These are phyloP conservation scores for Eubasilissa regina DNA, from an alignment of 1,140 invertebrate genomes.

Conservation along the genomic window DNA sequence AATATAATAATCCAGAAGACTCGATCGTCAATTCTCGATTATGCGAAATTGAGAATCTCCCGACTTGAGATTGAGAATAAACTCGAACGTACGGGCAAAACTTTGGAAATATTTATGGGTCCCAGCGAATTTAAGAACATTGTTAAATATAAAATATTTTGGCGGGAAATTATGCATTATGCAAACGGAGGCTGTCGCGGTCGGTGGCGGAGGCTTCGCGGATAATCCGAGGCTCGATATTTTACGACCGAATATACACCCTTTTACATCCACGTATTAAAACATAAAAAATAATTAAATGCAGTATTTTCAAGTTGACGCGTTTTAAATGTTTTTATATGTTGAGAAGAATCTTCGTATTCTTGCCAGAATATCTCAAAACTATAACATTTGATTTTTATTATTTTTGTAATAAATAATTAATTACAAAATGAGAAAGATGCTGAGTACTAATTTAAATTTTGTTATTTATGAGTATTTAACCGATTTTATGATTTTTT, in stretches of 20 bases:
- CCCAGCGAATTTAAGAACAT: not conserved
- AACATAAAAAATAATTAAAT: not conserved
- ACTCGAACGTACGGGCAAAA: not conserved
- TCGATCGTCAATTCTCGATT: slow-evolving; percentile 27
- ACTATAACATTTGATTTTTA: too few species aligned
- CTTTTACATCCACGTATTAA: not conserved
- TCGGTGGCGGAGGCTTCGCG: not conserved
- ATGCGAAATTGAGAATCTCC: slow-evolving; percentile 23
- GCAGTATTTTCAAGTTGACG: slow-evolving; percentile 2
- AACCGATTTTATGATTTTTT: too few species aligned
- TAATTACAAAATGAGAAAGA: too few species aligned
- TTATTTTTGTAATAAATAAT: too few species aligned
- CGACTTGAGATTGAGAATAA: slow-evolving; percentile 13
- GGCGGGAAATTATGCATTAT: slow-evolving; percentile 43
- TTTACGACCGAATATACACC: not conserved
- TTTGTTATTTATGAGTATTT: too few species aligned
- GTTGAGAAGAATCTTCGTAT: too few species aligned
- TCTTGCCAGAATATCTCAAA: too few species aligned
- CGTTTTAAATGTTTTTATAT: not conserved
- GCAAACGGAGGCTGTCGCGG: slow-evolving; percentile 8
- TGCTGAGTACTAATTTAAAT: too few species aligned
- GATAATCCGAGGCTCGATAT: slow-evolving; percentile 46
- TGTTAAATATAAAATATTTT: slow-evolving; percentile 45
- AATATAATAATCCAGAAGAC: slow-evolving; percentile 25
- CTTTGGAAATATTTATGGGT: slow-evolving; percentile 21